Conservation (phyloP, 2,113 vertebrate genomes). For the Aplodontia rufa region DNA sequence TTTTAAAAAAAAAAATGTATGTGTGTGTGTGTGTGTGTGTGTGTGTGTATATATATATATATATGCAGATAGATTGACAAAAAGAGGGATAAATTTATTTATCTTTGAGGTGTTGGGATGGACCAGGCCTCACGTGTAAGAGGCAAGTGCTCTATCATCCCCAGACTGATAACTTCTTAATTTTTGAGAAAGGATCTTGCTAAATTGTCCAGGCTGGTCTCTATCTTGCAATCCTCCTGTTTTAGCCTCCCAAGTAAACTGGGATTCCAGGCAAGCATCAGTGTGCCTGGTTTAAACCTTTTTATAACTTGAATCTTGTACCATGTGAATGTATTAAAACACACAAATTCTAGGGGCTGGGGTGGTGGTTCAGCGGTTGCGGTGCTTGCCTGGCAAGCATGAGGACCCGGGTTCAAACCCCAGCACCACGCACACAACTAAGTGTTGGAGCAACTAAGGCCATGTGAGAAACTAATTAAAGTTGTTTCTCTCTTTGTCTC, state of each 20-base stretch:
- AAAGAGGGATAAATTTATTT: background rate
- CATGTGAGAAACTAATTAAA: no score
- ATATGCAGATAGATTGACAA: no score
- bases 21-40: no score
- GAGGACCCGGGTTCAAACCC: no score
- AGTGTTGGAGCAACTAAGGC: no score
- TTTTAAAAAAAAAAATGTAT: no score
- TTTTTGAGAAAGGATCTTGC: background rate
- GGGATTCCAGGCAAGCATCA: background rate
- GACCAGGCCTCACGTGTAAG: background rate
- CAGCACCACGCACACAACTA: no score
- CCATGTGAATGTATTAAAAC: background rate
- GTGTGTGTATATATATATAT: no score
- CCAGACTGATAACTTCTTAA: background rate
- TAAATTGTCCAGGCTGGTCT: background rate
- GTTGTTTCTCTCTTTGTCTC: no score
- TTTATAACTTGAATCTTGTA: background rate
- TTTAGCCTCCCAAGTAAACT: background rate
- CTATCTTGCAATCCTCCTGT: background rate
- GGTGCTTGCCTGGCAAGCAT: no score
- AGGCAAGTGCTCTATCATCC: background rate
- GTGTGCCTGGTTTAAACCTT: background rate
- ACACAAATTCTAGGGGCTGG: no score
- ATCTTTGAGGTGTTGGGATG: background rate
- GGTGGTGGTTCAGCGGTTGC: no score